Base-by-base conservation (phyloP, 2,888 invertebrate genomes). In the Stegophylla sp. region DNA sequence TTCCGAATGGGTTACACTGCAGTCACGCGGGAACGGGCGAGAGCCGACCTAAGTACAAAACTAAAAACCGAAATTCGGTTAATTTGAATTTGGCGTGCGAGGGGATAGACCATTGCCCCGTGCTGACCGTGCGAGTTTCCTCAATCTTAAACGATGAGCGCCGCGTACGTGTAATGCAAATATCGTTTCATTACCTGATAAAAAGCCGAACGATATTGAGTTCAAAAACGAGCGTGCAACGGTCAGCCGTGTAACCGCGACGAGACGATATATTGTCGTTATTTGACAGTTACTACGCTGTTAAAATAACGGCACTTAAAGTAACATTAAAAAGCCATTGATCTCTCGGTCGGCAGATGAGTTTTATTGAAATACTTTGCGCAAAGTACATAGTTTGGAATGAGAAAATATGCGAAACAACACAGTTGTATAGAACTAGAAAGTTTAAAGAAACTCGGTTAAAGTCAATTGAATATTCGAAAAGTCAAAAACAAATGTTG, bases 11-110 rank as follows among this genome's bases (percentile, higher is more conserved):
- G 15, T 17, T 48, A 15, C 4, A 28, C 23, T 26, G 13, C 12
- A 59, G 43, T 66, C 3, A 34, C 34, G 13, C 10, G 45, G 26
- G 20, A n/a, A 34, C n/a, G 13, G 26, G 28, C 0, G 17, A 13
- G n/a, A 53, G 13, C 28, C 43, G 34, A 53, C 71, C 26, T 20
- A 34, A 53, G 20, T 53, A 51, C 53, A 53, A 51, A 69, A 69
- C n/a, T 28, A 56, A 56, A 23, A 56, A 56, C 20, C 23, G 3
- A 51, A 28, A 4, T 51, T 51, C 13, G 28, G 51, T 5, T 71
- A 71, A 51, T 51, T 71, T 71, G 53, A 71, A 71, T 71, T 53
- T 71, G 34, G 71, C 53, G 67, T 67, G 48, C 28, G 34, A 34
- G 34, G 4, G 7, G 3, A 17, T 10, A 12, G 63, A 34, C 17